Base-by-base conservation (phyloP, 2,113 vertebrate genomes). In the Dicaeum eximium region DNA sequence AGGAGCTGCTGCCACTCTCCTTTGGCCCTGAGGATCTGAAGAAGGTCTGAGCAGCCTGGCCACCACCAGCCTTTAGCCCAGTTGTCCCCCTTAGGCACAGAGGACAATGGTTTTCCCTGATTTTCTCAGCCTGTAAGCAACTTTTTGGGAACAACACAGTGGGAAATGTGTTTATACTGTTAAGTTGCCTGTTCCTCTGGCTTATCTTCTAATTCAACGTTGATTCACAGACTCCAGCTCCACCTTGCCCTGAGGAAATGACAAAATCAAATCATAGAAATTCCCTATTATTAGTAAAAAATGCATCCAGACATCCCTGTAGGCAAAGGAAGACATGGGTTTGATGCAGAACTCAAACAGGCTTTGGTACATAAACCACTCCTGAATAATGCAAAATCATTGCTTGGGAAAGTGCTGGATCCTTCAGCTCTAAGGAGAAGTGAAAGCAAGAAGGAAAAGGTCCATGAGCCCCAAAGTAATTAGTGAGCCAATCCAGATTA, bases 1-100 rank as follows among this genome's bases (percentile, higher is more conserved):
- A 97, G 10, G 98, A 99, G 64, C 96, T 99, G 38, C 98, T 99
- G 57, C 99, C 99, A 0, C n/a, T 65, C 56, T 99, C 99, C 30
- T 99, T 99, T 0, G 98, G 99, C 30, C 99, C 99, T 0, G 97
- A 99, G 16, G 97, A 98, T 69, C 97, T 99, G 75, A 93, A 95
- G 81, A 97, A 95, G 96, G 35, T 44, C 61, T 97, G 91, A 97
- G 93, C 69, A 95, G 94, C 3, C 1, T 19, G 10, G 70, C 47
- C 14, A 25, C 44, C 12, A 56, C 16, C 10, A 3, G 47, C 33
- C 21, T 62, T 80, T 25, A 40, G n/a, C n/a, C n/a, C n/a, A n/a
- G n/a, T n/a, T n/a, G n/a, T n/a, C n/a, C n/a, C 54, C 35, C 35
- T 92, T 35, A 2, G 3, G 83, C 35, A 25, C 42, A 14, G 44